Evolutionary conservation across 2,797 vertebrate genomes (phyloP).

Genomic region (Acanthurus lineatus): DNA sequence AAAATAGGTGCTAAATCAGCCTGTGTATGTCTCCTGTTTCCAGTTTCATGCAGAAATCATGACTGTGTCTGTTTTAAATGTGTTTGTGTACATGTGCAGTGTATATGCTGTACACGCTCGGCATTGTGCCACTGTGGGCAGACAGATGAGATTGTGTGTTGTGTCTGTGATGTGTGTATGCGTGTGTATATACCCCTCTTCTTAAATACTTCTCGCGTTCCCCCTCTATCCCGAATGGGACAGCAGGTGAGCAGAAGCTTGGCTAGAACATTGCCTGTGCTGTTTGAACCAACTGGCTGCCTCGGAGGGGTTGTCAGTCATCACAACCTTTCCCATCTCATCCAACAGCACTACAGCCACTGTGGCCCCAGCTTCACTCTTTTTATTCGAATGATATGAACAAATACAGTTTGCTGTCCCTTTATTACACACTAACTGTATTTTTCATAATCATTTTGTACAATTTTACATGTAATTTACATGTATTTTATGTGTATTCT

Average conservation of each 20-base stretch:
- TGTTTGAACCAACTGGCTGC: slow-evolving; percentile 82
- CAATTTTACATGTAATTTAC: slow-evolving; percentile 62
- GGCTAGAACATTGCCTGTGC: slow-evolving; percentile 83
- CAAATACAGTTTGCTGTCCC: slow-evolving; percentile 79
- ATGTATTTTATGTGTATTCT: slow-evolving; percentile 59
- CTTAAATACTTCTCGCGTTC: slow-evolving; percentile 87
- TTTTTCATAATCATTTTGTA: slow-evolving; percentile 79
- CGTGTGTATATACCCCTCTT: slow-evolving; percentile 78
- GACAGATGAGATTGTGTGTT: slow-evolving; percentile 44
- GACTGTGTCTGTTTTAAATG: slow-evolving; percentile 31
- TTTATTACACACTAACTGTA: slow-evolving; percentile 74
- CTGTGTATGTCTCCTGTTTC: slow-evolving; percentile 28
- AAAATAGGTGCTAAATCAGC: slow-evolving; percentile 20
- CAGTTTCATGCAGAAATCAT: slow-evolving; percentile 32
- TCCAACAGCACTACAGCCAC: slow-evolving; percentile 75
- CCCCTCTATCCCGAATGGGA: slow-evolving; percentile 87
- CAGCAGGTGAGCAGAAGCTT: slow-evolving; percentile 92
- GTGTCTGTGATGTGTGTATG: slow-evolving; percentile 65
- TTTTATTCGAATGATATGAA: slow-evolving; percentile 73
- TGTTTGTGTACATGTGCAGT: slow-evolving; percentile 34
- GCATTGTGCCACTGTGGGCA: slow-evolving; percentile 45
- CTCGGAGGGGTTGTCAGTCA: slow-evolving; percentile 83
- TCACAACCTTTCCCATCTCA: slow-evolving; percentile 83
- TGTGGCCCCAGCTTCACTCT: slow-evolving; percentile 72
- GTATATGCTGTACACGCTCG: slow-evolving; percentile 17